Evolutionary conservation across 2,797 vertebrate species (phyloP).

Genomic region (Lemur catta): DNA sequence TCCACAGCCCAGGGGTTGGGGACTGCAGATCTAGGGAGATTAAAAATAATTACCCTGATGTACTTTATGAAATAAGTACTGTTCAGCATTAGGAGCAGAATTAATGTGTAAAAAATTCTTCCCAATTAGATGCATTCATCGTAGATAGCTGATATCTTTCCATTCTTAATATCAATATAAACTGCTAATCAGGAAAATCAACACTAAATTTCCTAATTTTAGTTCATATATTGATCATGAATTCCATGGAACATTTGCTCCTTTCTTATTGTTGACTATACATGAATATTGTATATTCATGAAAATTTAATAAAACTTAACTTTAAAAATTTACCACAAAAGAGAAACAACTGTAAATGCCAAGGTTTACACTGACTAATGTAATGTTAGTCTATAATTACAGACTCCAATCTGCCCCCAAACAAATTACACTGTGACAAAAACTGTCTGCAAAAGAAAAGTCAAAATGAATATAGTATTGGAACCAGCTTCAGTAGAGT

Average conservation of each 20-base stretch:
- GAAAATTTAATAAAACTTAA: conserved; percentile 62
- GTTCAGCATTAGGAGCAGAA: not conserved
- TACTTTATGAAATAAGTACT: not conserved
- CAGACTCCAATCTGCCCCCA: conserved; percentile 49
- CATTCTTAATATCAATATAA: not conserved
- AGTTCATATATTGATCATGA: not conserved
- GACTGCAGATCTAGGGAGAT: not conserved
- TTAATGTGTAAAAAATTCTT: not conserved
- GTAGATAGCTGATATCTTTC: not conserved
- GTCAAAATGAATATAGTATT: conserved; percentile 47
- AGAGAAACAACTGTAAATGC: conserved; percentile 58
- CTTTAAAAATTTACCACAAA: conserved; percentile 61
- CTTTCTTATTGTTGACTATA: not conserved
- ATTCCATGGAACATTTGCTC: not conserved
- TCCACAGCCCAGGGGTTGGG: too few relatives aligned
- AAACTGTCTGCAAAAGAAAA: conserved; percentile 65
- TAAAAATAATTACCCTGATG: not conserved
- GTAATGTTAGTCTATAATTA: conserved; percentile 67
- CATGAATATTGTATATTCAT: conserved; percentile 48
- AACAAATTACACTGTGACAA: conserved; percentile 72
- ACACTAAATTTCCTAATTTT: not conserved
- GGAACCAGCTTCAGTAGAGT: not conserved
- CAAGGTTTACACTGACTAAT: conserved; percentile 62
- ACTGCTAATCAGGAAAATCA: not conserved
- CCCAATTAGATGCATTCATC: not conserved